Conservation (phyloP, 2,797 vertebrate genomes). For the Remorina albescens region DNA sequence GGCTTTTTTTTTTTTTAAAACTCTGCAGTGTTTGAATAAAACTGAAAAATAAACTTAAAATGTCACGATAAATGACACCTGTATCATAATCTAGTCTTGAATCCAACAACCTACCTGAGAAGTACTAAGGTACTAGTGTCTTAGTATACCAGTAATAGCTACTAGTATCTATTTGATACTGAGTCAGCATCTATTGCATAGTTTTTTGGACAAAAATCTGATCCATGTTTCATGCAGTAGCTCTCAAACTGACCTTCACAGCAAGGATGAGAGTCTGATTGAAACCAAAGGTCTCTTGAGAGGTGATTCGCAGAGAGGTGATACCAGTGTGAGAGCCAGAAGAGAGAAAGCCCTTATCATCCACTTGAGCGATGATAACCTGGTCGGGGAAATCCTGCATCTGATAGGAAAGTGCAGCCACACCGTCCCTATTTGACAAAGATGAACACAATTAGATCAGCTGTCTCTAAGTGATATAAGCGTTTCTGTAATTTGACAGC, state of each 20-base stretch:
- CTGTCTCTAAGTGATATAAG: not conserved
- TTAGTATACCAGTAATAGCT: no score
- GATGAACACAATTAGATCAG: slow-evolving; percentile 1
- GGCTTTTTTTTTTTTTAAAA: not conserved
- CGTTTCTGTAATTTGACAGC: not conserved
- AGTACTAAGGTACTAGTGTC: no score
- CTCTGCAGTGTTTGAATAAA: not conserved
- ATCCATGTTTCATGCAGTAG: not conserved
- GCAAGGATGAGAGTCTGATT: slow-evolving; percentile 92
- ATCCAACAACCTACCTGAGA: not conserved
- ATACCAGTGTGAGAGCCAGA: slow-evolving; percentile 88
- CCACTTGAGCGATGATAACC: slow-evolving; percentile 85
- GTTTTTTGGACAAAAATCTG: not conserved
- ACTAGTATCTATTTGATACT: no score
- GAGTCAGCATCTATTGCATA: no score
- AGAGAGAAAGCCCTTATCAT: slow-evolving; percentile 89
- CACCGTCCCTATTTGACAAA: slow-evolving; percentile 84
- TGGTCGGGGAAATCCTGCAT: slow-evolving; percentile 87
- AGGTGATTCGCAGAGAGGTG: slow-evolving; percentile 89
- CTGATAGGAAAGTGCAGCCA: slow-evolving; percentile 87
- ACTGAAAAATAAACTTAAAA: no score
- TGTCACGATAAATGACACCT: slow-evolving; percentile 2
- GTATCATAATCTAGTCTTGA: not conserved
- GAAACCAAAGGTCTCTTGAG: slow-evolving; percentile 92
- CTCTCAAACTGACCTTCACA: slow-evolving; percentile 88